Evolutionary conservation across 2,797 vertebrate genomes (phyloP).

Genomic region (Pteropus rufus): DNA sequence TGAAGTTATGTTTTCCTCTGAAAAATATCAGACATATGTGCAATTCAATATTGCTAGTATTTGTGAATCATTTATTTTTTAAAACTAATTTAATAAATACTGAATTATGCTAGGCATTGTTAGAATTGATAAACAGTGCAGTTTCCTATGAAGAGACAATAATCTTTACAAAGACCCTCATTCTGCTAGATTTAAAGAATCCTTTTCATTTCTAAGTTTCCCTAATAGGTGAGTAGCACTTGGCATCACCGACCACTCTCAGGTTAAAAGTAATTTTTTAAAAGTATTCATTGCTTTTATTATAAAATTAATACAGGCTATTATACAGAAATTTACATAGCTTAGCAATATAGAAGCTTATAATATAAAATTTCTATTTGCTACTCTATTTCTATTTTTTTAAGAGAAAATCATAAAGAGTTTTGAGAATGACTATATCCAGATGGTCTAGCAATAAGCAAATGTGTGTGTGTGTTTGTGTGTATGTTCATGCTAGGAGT

Average conservation of each 20-base stretch:
- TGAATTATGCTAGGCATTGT: background rate
- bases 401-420: background rate
- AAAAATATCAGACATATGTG: background rate
- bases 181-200: background rate
- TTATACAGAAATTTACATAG: background rate
- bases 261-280: background rate
- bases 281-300: background rate
- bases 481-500: background rate
- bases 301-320: background rate
- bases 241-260: background rate
- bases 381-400: background rate
- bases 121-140: background rate
- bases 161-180: background rate
- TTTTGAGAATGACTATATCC: background rate
- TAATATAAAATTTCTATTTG: background rate
- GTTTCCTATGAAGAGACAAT: background rate
- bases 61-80: background rate
- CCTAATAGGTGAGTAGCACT: background rate
- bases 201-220: background rate
- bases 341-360: background rate
- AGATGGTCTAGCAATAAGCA: background rate
- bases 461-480: background rate
- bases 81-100: background rate
- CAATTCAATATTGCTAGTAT: background rate
- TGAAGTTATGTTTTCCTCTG: background rate